A percentile compares a stretch with the other conserved stretches of the same genome.
These are phyloP conservation scores for Picus viridis DNA, from an alignment of 2,797 vertebrate species.

Conservation along the genomic window DNA sequence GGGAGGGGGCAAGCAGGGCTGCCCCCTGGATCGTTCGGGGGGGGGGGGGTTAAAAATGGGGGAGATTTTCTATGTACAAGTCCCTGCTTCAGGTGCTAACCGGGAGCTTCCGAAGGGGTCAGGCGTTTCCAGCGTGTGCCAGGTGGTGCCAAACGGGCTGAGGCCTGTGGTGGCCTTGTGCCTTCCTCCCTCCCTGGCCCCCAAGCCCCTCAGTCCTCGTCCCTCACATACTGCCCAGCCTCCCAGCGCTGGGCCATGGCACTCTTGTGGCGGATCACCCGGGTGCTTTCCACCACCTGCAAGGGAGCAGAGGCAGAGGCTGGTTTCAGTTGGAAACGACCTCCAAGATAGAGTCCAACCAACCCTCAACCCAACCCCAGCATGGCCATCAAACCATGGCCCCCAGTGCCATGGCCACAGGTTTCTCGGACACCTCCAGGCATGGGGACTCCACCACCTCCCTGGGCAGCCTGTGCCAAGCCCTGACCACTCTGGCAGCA, in stretches of 20 bases:
- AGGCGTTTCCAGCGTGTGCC: accelerated
- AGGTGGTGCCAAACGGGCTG: accelerated
- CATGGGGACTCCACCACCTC: too few relatives aligned
- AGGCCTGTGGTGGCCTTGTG: background rate
- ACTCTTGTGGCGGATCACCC: slow-evolving; percentile 87
- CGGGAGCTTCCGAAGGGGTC: background rate
- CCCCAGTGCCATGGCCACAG: too few relatives aligned
- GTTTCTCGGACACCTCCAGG: too few relatives aligned
- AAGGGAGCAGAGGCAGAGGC: too few relatives aligned
- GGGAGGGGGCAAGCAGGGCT: background rate
- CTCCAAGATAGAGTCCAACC: too few relatives aligned
- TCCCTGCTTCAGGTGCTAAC: background rate
- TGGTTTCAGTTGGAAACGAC: too few relatives aligned
- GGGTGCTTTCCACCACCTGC: slow-evolving; percentile 90
- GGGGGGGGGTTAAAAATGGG: background rate
- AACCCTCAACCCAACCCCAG: too few relatives aligned
- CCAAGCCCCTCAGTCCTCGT: slow-evolving; percentile 59
- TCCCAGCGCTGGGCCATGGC: slow-evolving; percentile 88
- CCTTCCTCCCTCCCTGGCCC: too few relatives aligned
- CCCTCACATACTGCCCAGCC: slow-evolving; percentile 79
- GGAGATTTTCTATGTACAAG: background rate
- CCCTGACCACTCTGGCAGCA: too few relatives aligned
- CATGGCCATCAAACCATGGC: too few relatives aligned
- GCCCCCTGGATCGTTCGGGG: background rate
- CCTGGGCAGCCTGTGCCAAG: too few relatives aligned